Evolutionary conservation across 2,797 vertebrate genomes (phyloP).

Genomic region (Falco peregrinus): DNA sequence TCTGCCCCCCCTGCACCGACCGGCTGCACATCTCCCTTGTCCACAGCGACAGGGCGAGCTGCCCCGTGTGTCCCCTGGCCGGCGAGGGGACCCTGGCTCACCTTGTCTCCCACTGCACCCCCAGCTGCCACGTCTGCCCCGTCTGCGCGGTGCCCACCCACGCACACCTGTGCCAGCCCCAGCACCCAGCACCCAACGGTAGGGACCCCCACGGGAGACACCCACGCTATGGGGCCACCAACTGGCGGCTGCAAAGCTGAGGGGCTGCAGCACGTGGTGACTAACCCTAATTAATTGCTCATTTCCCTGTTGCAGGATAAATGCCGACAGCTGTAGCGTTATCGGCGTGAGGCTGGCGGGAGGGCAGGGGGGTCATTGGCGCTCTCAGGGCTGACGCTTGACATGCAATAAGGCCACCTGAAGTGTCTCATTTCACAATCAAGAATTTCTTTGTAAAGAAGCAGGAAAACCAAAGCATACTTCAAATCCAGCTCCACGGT

Average conservation of each 20-base stretch:
- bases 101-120: neutral
- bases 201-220: neutral
- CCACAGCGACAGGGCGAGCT: rapidly evolving
- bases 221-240: neutral
- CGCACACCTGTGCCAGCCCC: neutral
- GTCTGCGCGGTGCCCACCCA: neutral
- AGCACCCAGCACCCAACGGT: rapidly evolving
- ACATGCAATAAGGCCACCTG: neutral
- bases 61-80: conserved; percentile 5
- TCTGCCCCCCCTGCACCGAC: neutral
- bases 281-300: rapidly evolving
- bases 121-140: conserved; percentile 13
- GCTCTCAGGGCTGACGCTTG: rapidly evolving
- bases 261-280: neutral
- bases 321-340: rapidly evolving
- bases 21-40: neutral
- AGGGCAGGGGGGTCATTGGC: neutral
- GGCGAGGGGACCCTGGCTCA: neutral
- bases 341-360: rapidly evolving
- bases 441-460: neutral
- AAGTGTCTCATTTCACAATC: neutral
- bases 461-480: neutral
- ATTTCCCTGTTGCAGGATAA: neutral
- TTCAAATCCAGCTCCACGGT: neutral
- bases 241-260: rapidly evolving